Evolutionary conservation across 2,113 vertebrate species (phyloP), one percentile per base, ranked within the genome.

Genomic region (Xenopus tropicalis): DNA sequence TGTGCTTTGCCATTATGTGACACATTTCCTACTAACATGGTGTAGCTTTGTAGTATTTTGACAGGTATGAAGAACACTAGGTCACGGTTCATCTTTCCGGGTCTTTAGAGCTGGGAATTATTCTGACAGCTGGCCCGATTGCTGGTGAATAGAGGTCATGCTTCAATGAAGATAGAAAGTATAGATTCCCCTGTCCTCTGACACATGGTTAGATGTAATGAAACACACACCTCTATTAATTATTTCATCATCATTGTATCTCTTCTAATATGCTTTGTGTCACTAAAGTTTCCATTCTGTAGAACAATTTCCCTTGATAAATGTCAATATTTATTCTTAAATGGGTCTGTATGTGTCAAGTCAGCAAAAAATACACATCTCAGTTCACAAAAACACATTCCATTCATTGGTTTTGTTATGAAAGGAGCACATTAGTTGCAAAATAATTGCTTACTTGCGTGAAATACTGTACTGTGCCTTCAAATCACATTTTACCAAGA

Each of bases 61-160:
- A 37, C 24, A 56, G 46, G 16, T 22, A 23, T 10, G 58, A 80
- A 62, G 13, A 2, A 23, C 43, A 12, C 8, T 11, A 63, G 3
- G 11, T 78, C 67, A 69, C 72, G 37, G 4, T 66, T 4, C 74
- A 11, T 69, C 11, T 19, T 3, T 48, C 17, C 19, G 1, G 14
- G 0, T 69, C 77, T 65, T 22, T 46, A 63, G 42, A 77, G 64
- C 19, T 67, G 22, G 57, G 56, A 78, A 69, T 25, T 58, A 59
- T 29, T 24, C n/a, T 48, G 72, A 58, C 56, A 19, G 19, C 51
- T 0, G 0, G 46, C 16, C 70, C 42, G 11, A 71, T 64, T 19
- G 29, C 22, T 54, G 14, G 12, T 56, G 29, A 19, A 43, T 14
- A 7, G 43, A 5, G 14, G 43, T 24, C 21, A 46, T 76, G 78